phyloP scores from a whole-genome alignment of 2,113 vertebrate species.

The Clarias batrachus region DNA sequence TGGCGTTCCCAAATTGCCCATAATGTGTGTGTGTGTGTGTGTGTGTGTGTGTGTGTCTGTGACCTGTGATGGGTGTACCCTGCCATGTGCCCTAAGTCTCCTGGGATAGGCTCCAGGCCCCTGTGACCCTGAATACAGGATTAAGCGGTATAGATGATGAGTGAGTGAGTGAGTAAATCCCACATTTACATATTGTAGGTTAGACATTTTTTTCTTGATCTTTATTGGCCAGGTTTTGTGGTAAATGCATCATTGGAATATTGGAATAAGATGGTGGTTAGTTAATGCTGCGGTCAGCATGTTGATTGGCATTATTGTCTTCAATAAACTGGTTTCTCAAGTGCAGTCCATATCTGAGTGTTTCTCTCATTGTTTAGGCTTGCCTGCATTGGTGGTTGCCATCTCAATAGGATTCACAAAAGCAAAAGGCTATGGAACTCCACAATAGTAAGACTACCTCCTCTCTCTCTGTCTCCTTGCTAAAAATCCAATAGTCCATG shows the following conservation, averaged over 20 bases:
- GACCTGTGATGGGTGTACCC: too few relatives aligned
- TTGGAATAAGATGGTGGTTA: conserved; percentile 23
- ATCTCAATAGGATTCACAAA: conserved; percentile 99
- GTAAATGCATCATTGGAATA: not conserved
- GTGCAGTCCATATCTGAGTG: conserved; percentile 36
- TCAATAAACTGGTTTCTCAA: not conserved
- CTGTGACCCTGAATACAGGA: too few relatives aligned
- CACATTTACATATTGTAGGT: not conserved
- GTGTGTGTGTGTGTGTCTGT: too few relatives aligned
- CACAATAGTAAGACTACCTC: conserved; percentile 86
- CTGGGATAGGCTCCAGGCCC: too few relatives aligned
- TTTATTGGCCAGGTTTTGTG: not conserved
- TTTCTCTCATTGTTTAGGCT: conserved; percentile 77
- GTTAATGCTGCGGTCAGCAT: not conserved
- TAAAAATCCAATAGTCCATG: conserved; percentile 56
- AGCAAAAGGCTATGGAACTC: conserved; percentile 97
- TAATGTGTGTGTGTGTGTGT: too few relatives aligned
- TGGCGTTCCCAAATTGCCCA: too few relatives aligned
- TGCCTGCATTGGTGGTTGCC: conserved; percentile 96
- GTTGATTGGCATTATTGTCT: too few relatives aligned
- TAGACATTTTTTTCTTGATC: not conserved
- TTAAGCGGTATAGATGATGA: too few relatives aligned
- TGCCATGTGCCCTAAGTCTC: too few relatives aligned
- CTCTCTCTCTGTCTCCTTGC: conserved; percentile 51
- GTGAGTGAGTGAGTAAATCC: not conserved